Evolutionary conservation across 2,888 invertebrate species (phyloP).

Genomic region (Scaptomyza polygonia): DNA sequence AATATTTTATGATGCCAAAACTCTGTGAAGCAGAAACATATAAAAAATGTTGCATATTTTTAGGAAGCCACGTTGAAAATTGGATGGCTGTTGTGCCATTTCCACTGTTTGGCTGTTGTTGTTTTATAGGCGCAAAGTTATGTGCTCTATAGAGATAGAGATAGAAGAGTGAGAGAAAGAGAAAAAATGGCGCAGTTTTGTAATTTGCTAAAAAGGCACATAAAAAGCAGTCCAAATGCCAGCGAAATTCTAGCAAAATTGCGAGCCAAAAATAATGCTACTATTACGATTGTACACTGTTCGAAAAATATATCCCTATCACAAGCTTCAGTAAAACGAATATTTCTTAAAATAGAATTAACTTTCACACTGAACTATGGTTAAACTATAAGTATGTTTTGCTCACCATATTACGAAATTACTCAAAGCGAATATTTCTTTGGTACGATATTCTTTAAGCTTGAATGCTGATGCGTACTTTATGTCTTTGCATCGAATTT

Average conservation of each 20-base stretch:
- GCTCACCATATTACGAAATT: too few species aligned
- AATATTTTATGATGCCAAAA: slow-evolving; percentile 72
- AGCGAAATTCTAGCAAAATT: slow-evolving; percentile 39
- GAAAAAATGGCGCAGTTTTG: slow-evolving; percentile 72
- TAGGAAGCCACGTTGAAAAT: slow-evolving; percentile 51
- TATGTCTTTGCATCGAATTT: too few species aligned
- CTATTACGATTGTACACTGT: slow-evolving; percentile 22
- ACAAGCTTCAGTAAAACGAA: too few species aligned
- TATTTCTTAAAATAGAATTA: too few species aligned
- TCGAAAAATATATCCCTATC: slow-evolving; percentile 12
- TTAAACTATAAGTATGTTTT: too few species aligned
- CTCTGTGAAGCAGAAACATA: slow-evolving; percentile 76
- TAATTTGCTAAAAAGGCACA: slow-evolving; percentile 75
- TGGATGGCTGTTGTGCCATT: slow-evolving; percentile 34
- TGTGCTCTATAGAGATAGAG: slow-evolving; percentile 35
- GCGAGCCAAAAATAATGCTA: slow-evolving; percentile 38
- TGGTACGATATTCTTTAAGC: too few species aligned
- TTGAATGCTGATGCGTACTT: too few species aligned
- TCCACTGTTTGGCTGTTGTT: slow-evolving; percentile 29
- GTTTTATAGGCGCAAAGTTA: slow-evolving; percentile 66
- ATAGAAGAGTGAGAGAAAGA: slow-evolving; percentile 19
- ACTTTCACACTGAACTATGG: too few species aligned
- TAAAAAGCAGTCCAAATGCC: slow-evolving; percentile 65
- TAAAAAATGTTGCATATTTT: slow-evolving; percentile 78
- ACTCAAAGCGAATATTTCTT: too few species aligned